Evolutionary conservation across 2,797 vertebrate species (phyloP).

Genomic region (Semaprochilodus insignis): DNA sequence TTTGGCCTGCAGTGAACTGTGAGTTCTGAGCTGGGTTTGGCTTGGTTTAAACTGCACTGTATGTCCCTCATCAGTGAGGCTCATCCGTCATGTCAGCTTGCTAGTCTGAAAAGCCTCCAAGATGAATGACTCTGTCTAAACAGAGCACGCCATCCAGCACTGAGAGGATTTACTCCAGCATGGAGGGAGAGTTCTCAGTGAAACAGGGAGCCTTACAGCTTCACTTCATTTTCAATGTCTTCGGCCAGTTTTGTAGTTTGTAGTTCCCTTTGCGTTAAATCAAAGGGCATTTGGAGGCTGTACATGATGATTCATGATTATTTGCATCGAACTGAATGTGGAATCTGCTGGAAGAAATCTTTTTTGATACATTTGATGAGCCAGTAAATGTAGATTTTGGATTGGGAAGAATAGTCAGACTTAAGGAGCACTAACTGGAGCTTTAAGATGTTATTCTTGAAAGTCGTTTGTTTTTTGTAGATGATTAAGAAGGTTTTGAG

Average conservation of each 20-base stretch:
- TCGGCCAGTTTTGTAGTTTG: neutral
- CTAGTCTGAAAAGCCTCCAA: slow-evolving; percentile 16
- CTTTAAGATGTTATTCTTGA: too few relatives aligned
- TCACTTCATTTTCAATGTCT: neutral
- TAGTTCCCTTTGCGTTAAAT: neutral
- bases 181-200: neutral
- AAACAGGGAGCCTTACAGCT: neutral
- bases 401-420: too few relatives aligned
- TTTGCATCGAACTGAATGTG: neutral
- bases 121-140: slow-evolving; percentile 27
- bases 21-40: neutral
- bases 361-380: neutral
- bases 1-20: neutral
- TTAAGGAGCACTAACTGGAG: too few relatives aligned
- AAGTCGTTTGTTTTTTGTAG: too few relatives aligned
- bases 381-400: too few relatives aligned
- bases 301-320: neutral
- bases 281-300: neutral
- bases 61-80: neutral
- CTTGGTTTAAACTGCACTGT: neutral
- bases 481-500: too few relatives aligned
- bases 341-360: neutral
- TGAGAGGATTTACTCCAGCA: slow-evolving; percentile 20
- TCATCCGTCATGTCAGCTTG: neutral
- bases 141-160: slow-evolving; percentile 10